Base-by-base conservation (phyloP, 2,888 invertebrate genomes). In the Sesamia inferens region DNA sequence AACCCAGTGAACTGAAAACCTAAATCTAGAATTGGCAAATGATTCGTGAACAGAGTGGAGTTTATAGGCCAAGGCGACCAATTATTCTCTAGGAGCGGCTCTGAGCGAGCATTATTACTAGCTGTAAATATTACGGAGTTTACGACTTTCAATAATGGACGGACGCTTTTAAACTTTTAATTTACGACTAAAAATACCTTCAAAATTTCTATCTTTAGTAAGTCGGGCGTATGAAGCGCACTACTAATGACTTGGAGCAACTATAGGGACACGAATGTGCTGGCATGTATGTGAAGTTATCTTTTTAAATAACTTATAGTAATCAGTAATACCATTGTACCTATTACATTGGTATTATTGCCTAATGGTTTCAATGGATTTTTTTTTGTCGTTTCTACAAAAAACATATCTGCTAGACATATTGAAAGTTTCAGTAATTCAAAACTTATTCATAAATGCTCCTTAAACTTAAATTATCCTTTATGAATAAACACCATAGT, bases 1-100 rank as follows among this genome's bases (percentile, higher is more conserved):
- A 95, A 94, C 94, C 94, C 90, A 93, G 90, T 96, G 95, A 94
- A 91, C 96, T 95, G 95, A 93, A 96, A 95, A 96, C 96, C 96
- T 95, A 95, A 95, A 95, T 96, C 95, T 94, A 94, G 94, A 95
- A 94, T 94, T 94, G 94, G 93, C 94, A 93, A 94, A 93, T 93
- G 92, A 90, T 91, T 89, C 89, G 90, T 88, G 91, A 93, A 91
- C 90, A 90, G 91, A 89, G 92, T 89, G 88, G 83, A 89, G 90
- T 93, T 94, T 93, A 93, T 94, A 93, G 96, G 95, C 94, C 96
- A 96, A 96, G 96, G 96, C 92, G 86, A 94, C 93, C 93, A 93
- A 94, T 92, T 90, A 92, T 88, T 87, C 88, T 88, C 88, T 90
- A 90, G 90, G 88, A 91, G 90, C 85, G 79, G 86, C 61, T 81